Percentiles rank a stretch among this genome's conserved stretches.
Evolutionary conservation across 2,113 vertebrate genomes (phyloP).

Genomic region (Rousettus leschenaultii): DNA sequence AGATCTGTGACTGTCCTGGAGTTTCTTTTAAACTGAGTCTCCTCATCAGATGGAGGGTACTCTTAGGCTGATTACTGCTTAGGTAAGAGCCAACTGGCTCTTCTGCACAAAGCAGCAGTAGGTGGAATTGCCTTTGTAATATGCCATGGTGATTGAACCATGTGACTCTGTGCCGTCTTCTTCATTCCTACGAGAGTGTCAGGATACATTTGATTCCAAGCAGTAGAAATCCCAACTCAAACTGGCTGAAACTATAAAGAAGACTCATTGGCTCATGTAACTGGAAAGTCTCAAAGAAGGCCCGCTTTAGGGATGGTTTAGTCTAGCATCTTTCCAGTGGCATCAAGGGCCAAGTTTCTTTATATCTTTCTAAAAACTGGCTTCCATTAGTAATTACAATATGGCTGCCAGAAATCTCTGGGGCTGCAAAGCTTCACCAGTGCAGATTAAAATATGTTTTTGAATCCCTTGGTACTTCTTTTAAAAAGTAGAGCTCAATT

Average conservation of each 20-base stretch:
- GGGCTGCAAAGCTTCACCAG: not conserved
- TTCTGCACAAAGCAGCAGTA: not conserved
- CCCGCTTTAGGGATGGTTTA: not conserved
- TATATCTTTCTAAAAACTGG: not conserved
- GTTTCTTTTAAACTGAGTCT: not conserved
- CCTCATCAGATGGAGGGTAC: too few relatives aligned
- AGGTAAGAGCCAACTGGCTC: not conserved
- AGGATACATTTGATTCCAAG: not conserved
- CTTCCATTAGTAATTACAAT: not conserved
- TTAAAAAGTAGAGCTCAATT: not conserved
- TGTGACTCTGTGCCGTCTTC: not conserved
- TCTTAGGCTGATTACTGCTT: not conserved
- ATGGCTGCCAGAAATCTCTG: not conserved
- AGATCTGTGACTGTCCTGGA: not conserved
- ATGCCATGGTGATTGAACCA: not conserved
- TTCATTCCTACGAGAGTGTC: not conserved
- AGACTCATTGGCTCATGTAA: fast-evolving
- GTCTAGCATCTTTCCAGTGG: not conserved
- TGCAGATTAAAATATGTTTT: not conserved
- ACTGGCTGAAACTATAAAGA: not conserved
- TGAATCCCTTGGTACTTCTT: not conserved
- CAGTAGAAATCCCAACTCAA: not conserved
- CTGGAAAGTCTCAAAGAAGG: not conserved
- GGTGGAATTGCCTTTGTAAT: not conserved
- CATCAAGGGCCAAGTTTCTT: not conserved